Conservation (phyloP, 2,888 invertebrate species). For the Balanococcus diminutus region DNA sequence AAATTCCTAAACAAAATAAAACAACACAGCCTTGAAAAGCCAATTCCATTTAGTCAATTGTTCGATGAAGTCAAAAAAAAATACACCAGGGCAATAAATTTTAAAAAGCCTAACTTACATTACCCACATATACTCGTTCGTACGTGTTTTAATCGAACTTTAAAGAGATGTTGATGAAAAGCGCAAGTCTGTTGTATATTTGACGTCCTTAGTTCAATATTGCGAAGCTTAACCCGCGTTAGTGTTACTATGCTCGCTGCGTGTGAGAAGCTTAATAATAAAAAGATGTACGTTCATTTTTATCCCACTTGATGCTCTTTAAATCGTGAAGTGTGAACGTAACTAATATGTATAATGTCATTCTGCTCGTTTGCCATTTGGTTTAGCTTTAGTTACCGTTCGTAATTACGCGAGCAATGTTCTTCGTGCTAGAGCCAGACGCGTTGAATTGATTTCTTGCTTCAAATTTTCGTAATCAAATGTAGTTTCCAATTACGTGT, state of each 20-base stretch:
- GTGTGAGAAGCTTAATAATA: constrained; percentile 18
- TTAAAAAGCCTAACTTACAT: neutral
- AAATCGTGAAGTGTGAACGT: constrained; percentile 25
- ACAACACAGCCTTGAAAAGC: neutral
- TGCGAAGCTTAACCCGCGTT: constrained; percentile 2
- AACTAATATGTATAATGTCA: constrained; percentile 27
- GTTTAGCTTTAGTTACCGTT: constrained; percentile 39
- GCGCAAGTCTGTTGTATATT: constrained; percentile 28
- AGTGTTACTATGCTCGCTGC: constrained; percentile 28
- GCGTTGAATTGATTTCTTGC: neutral
- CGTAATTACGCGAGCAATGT: constrained; percentile 27
- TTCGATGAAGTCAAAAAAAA: neutral
- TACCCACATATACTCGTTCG: neutral
- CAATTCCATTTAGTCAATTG: neutral
- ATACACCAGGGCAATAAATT: neutral
- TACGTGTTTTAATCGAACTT: constrained; percentile 14
- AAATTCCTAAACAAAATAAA: neutral
- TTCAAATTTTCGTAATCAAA: constrained; percentile 8
- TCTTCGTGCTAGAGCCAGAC: neutral
- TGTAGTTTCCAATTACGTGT: neutral
- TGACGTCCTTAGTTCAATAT: constrained; percentile 26
- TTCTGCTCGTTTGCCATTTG: constrained; percentile 23
- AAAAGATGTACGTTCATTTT: constrained; percentile 19
- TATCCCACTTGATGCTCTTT: constrained; percentile 42
- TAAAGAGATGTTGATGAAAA: constrained; percentile 10